Percentiles rank a stretch among this genome's conserved stretches.
Evolutionary conservation across 2,888 invertebrate genomes (phyloP).

Genomic region (Synergus gifuensis): DNA sequence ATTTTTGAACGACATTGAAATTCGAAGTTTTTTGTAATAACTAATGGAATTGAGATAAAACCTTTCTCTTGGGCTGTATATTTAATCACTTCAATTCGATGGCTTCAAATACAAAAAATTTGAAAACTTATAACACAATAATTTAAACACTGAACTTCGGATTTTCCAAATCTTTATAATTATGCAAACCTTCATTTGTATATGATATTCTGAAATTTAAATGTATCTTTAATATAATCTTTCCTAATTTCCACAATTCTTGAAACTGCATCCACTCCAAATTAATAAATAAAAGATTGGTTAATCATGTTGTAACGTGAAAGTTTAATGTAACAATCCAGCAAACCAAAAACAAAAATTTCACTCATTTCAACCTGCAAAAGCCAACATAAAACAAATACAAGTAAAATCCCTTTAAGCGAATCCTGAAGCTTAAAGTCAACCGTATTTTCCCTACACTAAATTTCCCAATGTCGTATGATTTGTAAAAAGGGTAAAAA

Average conservation of each 20-base stretch:
- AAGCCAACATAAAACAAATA: neutral
- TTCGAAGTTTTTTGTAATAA: too few species aligned
- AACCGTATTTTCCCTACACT: neutral
- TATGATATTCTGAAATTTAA: too few species aligned
- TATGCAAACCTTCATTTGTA: too few species aligned
- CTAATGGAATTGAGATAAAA: too few species aligned
- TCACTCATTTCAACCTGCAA: neutral
- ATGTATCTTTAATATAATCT: too few species aligned
- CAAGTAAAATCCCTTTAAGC: conserved; percentile 7
- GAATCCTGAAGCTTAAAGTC: neutral
- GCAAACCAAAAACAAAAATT: neutral
- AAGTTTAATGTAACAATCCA: neutral
- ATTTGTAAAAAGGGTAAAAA: conserved; percentile 1
- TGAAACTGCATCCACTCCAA: too few species aligned
- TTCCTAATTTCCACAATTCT: too few species aligned
- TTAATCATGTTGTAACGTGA: neutral
- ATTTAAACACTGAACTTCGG: neutral
- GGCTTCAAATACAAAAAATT: neutral
- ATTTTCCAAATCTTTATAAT: neutral
- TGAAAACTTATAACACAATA: neutral
- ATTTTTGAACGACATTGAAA: too few species aligned
- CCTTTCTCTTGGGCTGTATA: neutral
- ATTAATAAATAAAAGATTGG: neutral
- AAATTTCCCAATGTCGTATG: neutral
- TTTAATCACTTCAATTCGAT: neutral